Conservation (phyloP, 1,140 invertebrate genomes). For the Meteorus sp. region DNA sequence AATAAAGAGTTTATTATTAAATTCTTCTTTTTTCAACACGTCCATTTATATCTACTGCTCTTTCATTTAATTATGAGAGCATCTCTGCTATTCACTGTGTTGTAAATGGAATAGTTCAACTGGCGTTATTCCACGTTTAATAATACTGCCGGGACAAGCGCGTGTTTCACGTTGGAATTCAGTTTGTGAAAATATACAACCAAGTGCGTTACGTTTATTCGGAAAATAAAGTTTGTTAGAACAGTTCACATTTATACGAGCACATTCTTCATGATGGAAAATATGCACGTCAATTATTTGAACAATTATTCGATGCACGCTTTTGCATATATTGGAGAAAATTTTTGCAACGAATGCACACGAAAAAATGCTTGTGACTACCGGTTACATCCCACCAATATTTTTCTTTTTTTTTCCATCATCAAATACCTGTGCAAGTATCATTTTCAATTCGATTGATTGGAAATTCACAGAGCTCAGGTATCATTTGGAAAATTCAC, state of each 20-base stretch:
- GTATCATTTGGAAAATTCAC: too few species aligned
- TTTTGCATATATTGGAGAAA: background rate
- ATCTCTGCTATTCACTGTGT: background rate
- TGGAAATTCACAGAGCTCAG: too few species aligned
- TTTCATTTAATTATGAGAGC: constrained; percentile 18
- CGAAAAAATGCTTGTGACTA: too few species aligned
- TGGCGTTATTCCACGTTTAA: constrained; percentile 22
- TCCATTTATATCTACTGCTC: too few species aligned
- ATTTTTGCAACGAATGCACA: background rate
- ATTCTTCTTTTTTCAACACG: too few species aligned
- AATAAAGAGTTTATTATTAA: too few species aligned
- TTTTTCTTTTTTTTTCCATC: constrained; percentile 1
- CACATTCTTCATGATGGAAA: background rate
- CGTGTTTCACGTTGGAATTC: constrained; percentile 1
- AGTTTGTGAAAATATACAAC: constrained; percentile 8
- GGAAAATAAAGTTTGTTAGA: constrained; percentile 6
- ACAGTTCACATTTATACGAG: background rate
- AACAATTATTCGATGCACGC: background rate
- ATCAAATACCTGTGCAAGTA: background rate
- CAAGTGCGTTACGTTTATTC: constrained; percentile 5
- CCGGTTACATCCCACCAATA: too few species aligned
- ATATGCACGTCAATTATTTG: constrained; percentile 14
- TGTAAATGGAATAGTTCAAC: constrained; percentile 23
- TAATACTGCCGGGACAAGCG: constrained; percentile 7
- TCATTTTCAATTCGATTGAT: background rate